Evolutionary conservation across 2,888 invertebrate genomes (phyloP), one percentile per base, ranked within the genome.

Genomic region (Proisotoma minuta): DNA sequence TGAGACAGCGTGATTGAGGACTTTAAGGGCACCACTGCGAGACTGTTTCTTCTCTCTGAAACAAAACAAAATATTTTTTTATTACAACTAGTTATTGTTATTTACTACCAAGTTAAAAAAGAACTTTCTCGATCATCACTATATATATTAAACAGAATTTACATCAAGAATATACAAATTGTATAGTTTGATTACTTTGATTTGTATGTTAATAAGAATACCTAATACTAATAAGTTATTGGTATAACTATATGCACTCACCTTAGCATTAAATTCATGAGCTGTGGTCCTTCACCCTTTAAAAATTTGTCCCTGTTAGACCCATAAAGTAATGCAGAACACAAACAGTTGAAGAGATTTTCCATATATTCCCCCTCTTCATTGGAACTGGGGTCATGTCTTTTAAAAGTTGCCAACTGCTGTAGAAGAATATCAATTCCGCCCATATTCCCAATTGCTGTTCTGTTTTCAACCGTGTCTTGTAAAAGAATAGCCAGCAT

Each of bases 281-380:
- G 84, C 78, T 99, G 99, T 53, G 98, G 81, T 2, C 99, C 99
- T 82, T 99, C 99, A 1, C 95, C 99, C 74, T 89, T 87, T 28
- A 99, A 81, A 78, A 99, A 99, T 61, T 88, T 85, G 68, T 93
- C 91, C 53, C 96, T 84, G 79, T 99, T 99, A 66, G 87, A 81
- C 15, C 87, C 83, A 68, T 87, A 84, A 88, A 97, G 89, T 62
- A 99, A 82, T 60, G 94, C 87, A 57, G 96, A 96, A 78, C 99
- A 99, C 65, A 99, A 80, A 60, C 90, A 87, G 78, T 98, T 91
- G 78, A 99, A 99, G 72, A 99, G 82, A 79, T 99, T 99, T 79
- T 99, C 98, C 98, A 99, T 98, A 75, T 93, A 88, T 79, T 99
- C 99, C 75, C 91, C 88, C 78, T 99, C 99, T 78, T 98, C 98